phyloP scores from a whole-genome alignment of 2,888 invertebrate genomes.

The Caenorhabditis sulstoni region DNA sequence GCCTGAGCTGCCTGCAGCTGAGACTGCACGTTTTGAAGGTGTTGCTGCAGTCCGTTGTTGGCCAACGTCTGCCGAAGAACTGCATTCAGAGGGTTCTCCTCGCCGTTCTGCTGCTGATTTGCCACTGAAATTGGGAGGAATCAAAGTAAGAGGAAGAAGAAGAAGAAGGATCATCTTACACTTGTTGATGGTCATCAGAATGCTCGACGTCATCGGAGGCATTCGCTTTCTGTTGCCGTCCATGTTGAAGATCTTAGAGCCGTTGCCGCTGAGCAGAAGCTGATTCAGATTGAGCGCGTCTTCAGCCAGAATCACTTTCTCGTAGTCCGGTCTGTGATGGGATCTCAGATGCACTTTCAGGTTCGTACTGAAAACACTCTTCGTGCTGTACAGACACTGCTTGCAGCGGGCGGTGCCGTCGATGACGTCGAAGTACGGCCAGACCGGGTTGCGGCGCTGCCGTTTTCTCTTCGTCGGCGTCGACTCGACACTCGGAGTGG shows the following conservation, averaged over 20 bases:
- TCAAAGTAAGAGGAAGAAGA: no score
- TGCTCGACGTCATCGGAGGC: constrained; percentile 73
- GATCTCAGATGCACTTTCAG: constrained; percentile 77
- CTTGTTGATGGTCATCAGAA: constrained; percentile 73
- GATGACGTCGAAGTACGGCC: constrained; percentile 75
- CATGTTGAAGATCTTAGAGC: constrained; percentile 62
- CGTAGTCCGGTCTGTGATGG: constrained; percentile 75
- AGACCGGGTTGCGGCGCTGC: constrained; percentile 75
- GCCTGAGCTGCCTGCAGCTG: constrained; percentile 59
- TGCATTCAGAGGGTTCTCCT: constrained; percentile 67
- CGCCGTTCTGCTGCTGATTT: constrained; percentile 64
- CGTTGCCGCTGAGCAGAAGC: constrained; percentile 69
- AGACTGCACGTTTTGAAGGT: constrained; percentile 63
- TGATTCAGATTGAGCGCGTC: constrained; percentile 73
- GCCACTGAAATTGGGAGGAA: constrained; percentile 69
- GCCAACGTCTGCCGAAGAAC: constrained; percentile 71
- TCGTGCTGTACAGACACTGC: constrained; percentile 76
- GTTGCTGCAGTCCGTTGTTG: constrained; percentile 62
- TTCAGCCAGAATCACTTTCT: constrained; percentile 76
- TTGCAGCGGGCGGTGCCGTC: constrained; percentile 74
- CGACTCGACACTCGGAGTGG: constrained; percentile 48
- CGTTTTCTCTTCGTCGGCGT: constrained; percentile 74
- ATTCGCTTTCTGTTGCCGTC: constrained; percentile 66
- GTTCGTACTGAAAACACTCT: constrained; percentile 77
- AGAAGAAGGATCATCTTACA: constrained; percentile 47